Percentiles rank a stretch among this genome's conserved stretches.
phyloP scores from a whole-genome alignment of 2,888 invertebrate genomes.

The Hyposoter didymator region DNA sequence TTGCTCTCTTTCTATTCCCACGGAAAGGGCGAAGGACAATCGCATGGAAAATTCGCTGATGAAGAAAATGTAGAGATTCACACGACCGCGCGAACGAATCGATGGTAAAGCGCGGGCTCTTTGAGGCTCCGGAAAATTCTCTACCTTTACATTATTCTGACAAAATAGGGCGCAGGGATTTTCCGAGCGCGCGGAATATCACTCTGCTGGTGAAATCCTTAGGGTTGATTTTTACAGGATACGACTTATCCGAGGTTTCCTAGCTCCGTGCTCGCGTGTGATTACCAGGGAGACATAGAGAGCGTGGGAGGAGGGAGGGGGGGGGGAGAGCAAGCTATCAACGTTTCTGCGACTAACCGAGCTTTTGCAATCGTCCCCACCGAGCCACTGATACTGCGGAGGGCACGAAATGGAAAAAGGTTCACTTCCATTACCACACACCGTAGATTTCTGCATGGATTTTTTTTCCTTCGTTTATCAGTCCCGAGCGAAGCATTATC shows the following conservation, averaged over 20 bases:
- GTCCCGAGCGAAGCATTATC: no score
- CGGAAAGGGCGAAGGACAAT: neutral
- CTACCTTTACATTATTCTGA: neutral
- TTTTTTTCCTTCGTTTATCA: no score
- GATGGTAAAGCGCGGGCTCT: neutral
- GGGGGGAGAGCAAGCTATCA: neutral
- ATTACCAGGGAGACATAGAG: neutral
- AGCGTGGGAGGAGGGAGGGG: neutral
- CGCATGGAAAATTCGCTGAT: neutral
- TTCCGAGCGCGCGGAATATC: neutral
- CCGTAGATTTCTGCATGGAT: neutral
- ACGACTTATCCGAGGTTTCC: neutral
- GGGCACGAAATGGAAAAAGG: neutral
- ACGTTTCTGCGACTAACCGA: neutral
- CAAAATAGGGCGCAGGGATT: neutral
- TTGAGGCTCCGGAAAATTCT: neutral
- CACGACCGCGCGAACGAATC: slow-evolving; percentile 1
- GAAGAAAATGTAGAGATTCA: slow-evolving; percentile 1
- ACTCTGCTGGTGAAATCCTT: neutral
- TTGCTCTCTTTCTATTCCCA: neutral
- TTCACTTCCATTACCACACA: neutral
- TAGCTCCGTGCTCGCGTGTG: slow-evolving; percentile 2
- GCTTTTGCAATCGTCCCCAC: neutral
- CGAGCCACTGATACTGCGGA: neutral
- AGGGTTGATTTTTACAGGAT: neutral